Base-by-base conservation (phyloP, 2,113 vertebrate species). In the Salminus brasiliensis region DNA sequence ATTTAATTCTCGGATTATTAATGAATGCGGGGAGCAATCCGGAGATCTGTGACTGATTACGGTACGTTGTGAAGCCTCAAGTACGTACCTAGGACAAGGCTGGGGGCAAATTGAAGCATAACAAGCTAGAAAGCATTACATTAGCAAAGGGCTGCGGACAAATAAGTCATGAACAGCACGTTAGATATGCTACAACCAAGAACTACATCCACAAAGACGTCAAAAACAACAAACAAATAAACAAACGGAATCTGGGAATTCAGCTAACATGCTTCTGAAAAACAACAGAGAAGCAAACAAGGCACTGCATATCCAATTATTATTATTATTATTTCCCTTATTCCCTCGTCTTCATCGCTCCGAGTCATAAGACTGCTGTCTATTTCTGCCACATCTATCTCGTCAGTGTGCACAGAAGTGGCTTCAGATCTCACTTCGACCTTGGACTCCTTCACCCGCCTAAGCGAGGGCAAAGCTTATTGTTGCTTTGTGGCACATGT, bases 31-130 rank as follows among this genome's bases (percentile, higher is more conserved):
- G 47, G 63, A 71, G 21, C 47, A 18, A 72, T 32, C 12, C 43
- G 36, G 39, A 70, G 62, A 15, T 52, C 45, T 32, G 30, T 72
- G 55, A 67, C 49, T 75, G 76, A 74, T 75, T 80, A 80, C 34
- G 29, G 27, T 45, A 45, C 45, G 29, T 27, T 18, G 16, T 21
- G 30, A 78, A 62, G 65, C 53, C 25, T 47, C 55, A 71, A 75
- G 45, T 43, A 57, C 47, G 66, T 32, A 16, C 23, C 18, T 49
- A 32, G 59, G 72, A 66, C 66, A 45, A 72, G 76, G 72, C 43
- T 69, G 41, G 49, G 52, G 36, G 45, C 32, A 49, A 77, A 73
- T 27, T 49, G 25, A 55, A 18, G 59, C 2, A 1, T 12, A 15
- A 53, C 47, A 70, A n/a, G 57, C 69, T 25, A 27, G 71, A 49